Evolutionary conservation across 2,888 invertebrate species (phyloP).

Genomic region (Masnerella sp.): DNA sequence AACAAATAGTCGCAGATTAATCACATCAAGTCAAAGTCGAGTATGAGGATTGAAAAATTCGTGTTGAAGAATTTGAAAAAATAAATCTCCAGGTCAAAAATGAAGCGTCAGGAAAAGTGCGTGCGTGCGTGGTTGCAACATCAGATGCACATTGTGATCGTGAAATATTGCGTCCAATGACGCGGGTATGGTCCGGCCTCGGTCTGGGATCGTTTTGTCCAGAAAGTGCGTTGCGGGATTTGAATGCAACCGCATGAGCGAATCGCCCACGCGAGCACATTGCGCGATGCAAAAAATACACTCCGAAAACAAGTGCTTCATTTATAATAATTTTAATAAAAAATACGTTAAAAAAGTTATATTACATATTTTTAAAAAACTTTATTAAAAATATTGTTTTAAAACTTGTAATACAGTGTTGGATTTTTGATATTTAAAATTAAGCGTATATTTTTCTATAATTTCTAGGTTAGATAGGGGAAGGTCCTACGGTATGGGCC

Average conservation of each 20-base stretch:
- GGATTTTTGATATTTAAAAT: no score
- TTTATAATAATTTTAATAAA: no score
- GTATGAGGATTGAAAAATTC: background rate
- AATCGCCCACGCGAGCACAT: conserved; percentile 59
- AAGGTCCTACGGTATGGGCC: no score
- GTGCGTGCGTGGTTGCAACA: conserved; percentile 39
- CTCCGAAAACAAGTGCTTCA: no score
- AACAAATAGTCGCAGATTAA: no score
- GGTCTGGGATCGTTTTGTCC: conserved; percentile 44
- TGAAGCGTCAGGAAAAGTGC: conserved; percentile 24
- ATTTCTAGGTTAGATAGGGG: no score
- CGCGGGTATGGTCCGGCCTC: conserved; percentile 51
- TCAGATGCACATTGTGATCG: conserved; percentile 49
- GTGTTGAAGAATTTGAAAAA: conserved; percentile 9
- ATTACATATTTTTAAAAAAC: no score
- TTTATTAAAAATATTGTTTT: no score
- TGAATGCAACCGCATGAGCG: conserved; percentile 58
- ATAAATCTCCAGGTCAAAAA: conserved; percentile 30
- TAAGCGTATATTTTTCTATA: no score
- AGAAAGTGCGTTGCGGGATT: conserved; percentile 51
- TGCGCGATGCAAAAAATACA: conserved; percentile 44
- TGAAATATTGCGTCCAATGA: conserved; percentile 61
- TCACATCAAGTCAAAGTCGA: background rate
- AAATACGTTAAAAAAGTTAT: no score
- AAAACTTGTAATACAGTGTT: no score